These are phyloP conservation scores for Orthosia incerta DNA, from an alignment of 2,888 invertebrate species.

Conservation along the genomic window DNA sequence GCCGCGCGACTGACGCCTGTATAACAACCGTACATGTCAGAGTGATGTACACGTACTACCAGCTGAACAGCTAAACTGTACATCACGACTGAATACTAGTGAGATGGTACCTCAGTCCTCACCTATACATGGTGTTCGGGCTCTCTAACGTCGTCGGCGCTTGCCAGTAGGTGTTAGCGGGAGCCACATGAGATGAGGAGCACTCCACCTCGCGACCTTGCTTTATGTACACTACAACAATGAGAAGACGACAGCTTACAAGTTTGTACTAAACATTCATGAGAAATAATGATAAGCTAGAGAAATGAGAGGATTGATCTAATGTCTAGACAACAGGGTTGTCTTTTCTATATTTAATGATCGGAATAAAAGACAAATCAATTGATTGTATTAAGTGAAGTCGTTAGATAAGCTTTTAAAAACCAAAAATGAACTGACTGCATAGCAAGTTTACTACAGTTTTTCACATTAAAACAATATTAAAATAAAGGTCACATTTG, in stretches of 20 bases:
- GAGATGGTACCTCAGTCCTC: slow-evolving; percentile 39
- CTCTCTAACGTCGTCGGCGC: slow-evolving; percentile 81
- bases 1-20: slow-evolving; percentile 38
- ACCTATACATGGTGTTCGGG: slow-evolving; percentile 82
- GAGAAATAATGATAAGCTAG: too few species aligned
- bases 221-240: slow-evolving; percentile 88
- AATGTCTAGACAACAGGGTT: too few species aligned
- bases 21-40: slow-evolving; percentile 1
- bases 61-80: background rate
- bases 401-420: too few species aligned
- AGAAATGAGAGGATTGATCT: too few species aligned
- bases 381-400: too few species aligned
- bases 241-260: background rate
- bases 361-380: too few species aligned
- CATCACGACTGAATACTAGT: background rate
- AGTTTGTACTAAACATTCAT: background rate
- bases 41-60: background rate
- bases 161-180: slow-evolving; percentile 84
- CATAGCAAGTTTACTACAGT: too few species aligned
- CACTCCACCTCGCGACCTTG: slow-evolving; percentile 91
- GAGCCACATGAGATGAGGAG: slow-evolving; percentile 82
- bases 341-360: too few species aligned
- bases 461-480: too few species aligned
- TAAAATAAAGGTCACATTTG: too few species aligned
- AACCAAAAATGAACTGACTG: too few species aligned